Percentiles rank a stretch among this genome's conserved stretches.
Evolutionary conservation across 2,888 invertebrate genomes (phyloP).

Genomic region (Macaria notata): DNA sequence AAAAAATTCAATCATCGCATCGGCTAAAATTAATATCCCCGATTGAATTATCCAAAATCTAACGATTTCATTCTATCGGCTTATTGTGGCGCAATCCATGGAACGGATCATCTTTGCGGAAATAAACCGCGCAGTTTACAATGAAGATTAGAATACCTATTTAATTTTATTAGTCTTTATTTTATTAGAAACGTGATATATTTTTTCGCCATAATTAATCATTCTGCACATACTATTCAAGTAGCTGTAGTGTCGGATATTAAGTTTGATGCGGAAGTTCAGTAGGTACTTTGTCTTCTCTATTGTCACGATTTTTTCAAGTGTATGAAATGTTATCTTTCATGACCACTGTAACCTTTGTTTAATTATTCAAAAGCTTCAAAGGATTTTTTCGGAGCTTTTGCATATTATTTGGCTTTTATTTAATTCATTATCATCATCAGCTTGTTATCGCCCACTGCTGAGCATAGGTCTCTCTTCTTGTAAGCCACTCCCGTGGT

Average conservation of each 20-base stretch:
- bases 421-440: too few relatives aligned
- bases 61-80: conserved; percentile 36
- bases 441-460: too few relatives aligned
- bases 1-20: conserved; percentile 77
- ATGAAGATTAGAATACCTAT: background rate
- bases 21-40: conserved; percentile 67
- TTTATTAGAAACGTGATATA: background rate
- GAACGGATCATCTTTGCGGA: conserved; percentile 20
- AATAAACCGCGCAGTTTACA: conserved; percentile 22
- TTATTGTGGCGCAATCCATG: conserved; percentile 22
- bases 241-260: conserved; percentile 7
- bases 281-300: too few relatives aligned
- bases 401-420: too few relatives aligned
- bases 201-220: conserved; percentile 5
- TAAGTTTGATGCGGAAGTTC: background rate
- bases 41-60: conserved; percentile 56
- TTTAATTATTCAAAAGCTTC: too few relatives aligned
- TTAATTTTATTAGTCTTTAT: too few relatives aligned
- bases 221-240: conserved; percentile 9
- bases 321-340: too few relatives aligned
- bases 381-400: too few relatives aligned
- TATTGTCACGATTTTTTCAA: too few relatives aligned
- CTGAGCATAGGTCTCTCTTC: too few relatives aligned
- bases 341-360: too few relatives aligned
- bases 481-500: too few relatives aligned